phyloP scores from a whole-genome alignment of 2,113 vertebrate genomes.

The Vireo altiloquus region DNA sequence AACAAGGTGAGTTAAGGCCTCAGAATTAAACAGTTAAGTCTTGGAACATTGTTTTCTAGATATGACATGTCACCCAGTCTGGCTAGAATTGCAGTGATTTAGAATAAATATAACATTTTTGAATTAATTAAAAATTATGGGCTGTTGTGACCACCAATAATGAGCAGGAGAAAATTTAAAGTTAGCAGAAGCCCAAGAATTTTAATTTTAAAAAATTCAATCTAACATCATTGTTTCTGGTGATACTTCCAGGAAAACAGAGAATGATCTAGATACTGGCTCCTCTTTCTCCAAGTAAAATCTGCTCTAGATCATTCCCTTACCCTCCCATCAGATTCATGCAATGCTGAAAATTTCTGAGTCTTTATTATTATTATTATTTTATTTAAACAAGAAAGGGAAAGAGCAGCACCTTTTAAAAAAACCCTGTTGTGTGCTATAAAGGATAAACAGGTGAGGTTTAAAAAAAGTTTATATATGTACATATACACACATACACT shows the following conservation, averaged over 20 bases:
- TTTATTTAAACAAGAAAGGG: conserved; percentile 67
- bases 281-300: background rate
- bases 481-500: conserved; percentile 61
- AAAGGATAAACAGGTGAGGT: conserved; percentile 68
- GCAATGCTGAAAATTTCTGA: background rate
- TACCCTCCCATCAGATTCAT: background rate
- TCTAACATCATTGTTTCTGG: background rate
- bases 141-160: background rate
- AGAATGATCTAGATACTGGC: background rate
- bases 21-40: background rate
- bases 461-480: conserved; percentile 68
- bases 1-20: background rate
- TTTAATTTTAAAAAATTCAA: background rate
- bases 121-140: background rate
- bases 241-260: background rate
- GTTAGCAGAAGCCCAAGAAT: background rate
- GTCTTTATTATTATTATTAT: conserved; percentile 51
- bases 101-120: background rate
- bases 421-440: conserved; percentile 55
- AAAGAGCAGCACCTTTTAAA: conserved; percentile 67
- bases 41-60: background rate
- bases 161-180: background rate
- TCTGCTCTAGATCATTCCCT: background rate
- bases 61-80: background rate
- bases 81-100: background rate